phyloP scores from a whole-genome alignment of 2,888 invertebrate genomes.

The Rhagium mordax region DNA sequence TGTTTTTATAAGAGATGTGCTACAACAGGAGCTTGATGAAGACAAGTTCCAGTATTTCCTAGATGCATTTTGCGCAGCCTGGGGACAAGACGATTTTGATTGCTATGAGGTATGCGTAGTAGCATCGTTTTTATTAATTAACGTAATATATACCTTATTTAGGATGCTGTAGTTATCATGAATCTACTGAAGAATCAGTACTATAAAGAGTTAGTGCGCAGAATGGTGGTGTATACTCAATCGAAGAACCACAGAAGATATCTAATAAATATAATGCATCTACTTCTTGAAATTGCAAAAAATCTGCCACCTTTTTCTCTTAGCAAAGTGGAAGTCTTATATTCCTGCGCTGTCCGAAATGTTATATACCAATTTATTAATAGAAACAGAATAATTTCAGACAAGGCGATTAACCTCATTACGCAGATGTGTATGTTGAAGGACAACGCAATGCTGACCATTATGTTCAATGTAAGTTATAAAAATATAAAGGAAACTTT shows the following conservation, averaged over 20 bases:
- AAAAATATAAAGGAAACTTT: too few relatives aligned
- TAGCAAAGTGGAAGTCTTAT: constrained; percentile 49
- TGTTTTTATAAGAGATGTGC: constrained; percentile 39
- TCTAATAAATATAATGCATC: constrained; percentile 48
- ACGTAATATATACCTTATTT: constrained; percentile 30
- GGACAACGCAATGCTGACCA: constrained; percentile 43
- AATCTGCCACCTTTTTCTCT: constrained; percentile 45
- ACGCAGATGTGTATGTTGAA: constrained; percentile 47
- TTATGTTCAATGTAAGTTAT: constrained; percentile 49
- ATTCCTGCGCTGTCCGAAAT: constrained; percentile 47
- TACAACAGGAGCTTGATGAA: constrained; percentile 49
- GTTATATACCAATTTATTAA: constrained; percentile 50
- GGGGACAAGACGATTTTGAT: constrained; percentile 49
- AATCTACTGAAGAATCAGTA: constrained; percentile 48
- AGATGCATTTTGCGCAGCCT: constrained; percentile 48
- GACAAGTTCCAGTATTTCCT: constrained; percentile 49
- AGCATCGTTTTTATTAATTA: too few relatives aligned
- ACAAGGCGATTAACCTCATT: constrained; percentile 46
- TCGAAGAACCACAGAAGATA: constrained; percentile 50
- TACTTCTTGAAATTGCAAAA: constrained; percentile 44
- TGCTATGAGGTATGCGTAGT: constrained; percentile 44
- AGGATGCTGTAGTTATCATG: constrained; percentile 53
- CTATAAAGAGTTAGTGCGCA: constrained; percentile 51
- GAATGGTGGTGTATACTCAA: constrained; percentile 50
- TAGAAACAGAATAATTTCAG: constrained; percentile 42